Evolutionary conservation across 2,888 invertebrate genomes (phyloP), one percentile per base, ranked within the genome.

Genomic region (Cybosia mesomella): DNA sequence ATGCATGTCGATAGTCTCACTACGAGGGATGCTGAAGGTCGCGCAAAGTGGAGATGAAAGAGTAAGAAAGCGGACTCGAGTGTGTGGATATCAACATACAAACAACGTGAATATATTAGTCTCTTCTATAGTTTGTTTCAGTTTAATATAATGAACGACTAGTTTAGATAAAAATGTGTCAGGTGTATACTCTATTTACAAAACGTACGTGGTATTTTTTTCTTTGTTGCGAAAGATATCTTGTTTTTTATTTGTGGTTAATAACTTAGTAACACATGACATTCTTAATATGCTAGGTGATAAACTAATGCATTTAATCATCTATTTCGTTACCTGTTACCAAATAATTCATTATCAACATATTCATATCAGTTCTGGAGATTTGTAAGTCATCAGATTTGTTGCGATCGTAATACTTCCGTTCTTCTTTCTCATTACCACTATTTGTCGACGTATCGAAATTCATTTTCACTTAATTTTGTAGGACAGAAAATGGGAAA

Each of bases 301-400:
- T 5, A 7, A 28, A 32, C 18, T 32, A 2, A 22, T 15, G 21
- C 15, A 53, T 24, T 24, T 22, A 21, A 24, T 24, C 13, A 58
- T 32, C n/a, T 53, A 32, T 66, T 67, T 70, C 54, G 66, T 90
- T 92, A 98, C 98, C 99, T 94, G 98, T 99, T 58, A 99, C 98
- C 85, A 99, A 96, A 93, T 99, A 99, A 94, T 99, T 99, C 99
- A 99, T 99, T 79, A 99, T 98, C 76, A 99, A 96, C 91, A 98
- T 98, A 92, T 99, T 99, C 98, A 99, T 99, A 84, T 98, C 98
- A 57, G 97, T 97, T 82, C 98, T 96, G 67, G 98, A 98, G 81
- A 98, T 97, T 83, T 98, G 98, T 78, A 97, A 95, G 75, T 97
- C 96, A 87, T 97, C 97, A 18, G 98, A 92, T 86, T 96, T 96